Evolutionary conservation across 2,113 vertebrate species (phyloP).

Genomic region (Anoura caudifer): DNA sequence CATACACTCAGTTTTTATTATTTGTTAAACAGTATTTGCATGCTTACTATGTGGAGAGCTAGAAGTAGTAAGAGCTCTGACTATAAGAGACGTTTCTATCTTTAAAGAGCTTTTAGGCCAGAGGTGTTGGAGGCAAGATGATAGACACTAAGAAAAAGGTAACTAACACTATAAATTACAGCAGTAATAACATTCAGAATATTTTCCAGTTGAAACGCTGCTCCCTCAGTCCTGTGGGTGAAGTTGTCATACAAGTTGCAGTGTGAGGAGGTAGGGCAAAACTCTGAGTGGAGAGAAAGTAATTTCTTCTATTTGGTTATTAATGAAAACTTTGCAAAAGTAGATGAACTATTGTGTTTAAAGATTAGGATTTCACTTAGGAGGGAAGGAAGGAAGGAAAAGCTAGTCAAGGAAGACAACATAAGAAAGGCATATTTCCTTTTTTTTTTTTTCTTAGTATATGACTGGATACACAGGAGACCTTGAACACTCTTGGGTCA

Average conservation of each 20-base stretch:
- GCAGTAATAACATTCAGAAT: neutral
- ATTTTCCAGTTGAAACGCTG: neutral
- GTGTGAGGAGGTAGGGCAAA: neutral
- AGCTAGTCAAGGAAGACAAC: neutral
- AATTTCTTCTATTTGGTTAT: neutral
- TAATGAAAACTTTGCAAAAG: neutral
- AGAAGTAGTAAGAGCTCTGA: neutral
- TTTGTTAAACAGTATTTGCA: neutral
- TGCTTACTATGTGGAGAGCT: neutral
- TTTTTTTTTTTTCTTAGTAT: neutral
- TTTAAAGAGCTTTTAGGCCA: neutral
- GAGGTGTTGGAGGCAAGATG: neutral
- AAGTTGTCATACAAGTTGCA: neutral
- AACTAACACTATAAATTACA: neutral
- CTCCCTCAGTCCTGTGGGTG: neutral
- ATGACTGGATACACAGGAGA: neutral
- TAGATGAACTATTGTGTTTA: neutral
- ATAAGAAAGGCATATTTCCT: neutral
- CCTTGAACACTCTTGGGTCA: neutral
- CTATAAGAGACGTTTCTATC: neutral
- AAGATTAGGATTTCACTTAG: neutral
- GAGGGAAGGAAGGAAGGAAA: neutral
- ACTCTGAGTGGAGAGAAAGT: neutral
- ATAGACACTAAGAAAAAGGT: neutral
- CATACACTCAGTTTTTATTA: neutral